Conservation (phyloP, 2,888 invertebrate species). For the Lysandra coridon region DNA sequence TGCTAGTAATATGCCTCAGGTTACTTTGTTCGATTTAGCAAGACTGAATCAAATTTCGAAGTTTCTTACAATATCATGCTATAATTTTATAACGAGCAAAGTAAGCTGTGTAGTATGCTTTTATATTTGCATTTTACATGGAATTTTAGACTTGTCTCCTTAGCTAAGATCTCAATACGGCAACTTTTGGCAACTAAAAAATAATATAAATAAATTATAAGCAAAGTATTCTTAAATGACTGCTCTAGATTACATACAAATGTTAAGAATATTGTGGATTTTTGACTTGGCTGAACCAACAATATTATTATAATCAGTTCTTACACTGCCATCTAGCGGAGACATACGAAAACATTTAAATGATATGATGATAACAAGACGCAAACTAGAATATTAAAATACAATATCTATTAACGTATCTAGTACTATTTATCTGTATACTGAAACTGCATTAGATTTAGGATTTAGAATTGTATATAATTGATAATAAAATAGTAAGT, state of each 20-base stretch:
- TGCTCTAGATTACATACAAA: background rate
- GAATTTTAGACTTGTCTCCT: background rate
- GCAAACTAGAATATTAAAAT: background rate
- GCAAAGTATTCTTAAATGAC: background rate
- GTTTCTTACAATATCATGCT: background rate
- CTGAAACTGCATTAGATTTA: background rate
- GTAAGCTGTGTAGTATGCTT: background rate
- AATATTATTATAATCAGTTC: background rate
- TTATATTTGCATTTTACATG: background rate
- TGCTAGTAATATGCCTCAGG: background rate
- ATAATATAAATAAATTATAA: background rate
- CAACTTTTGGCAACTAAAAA: background rate
- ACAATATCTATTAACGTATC: background rate
- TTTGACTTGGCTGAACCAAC: background rate
- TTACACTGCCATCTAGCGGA: background rate
- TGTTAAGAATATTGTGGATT: background rate
- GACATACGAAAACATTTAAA: background rate
- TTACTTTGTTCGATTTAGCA: background rate
- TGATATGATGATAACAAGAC: background rate
- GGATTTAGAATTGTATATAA: background rate
- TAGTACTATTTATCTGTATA: background rate
- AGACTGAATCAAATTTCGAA: background rate
- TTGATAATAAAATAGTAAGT: slow-evolving; percentile 3
- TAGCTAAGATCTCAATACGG: slow-evolving; percentile 1
- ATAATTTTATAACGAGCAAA: background rate